These are phyloP conservation scores for Temnothorax nylanderi DNA, from an alignment of 1,140 invertebrate species.

Conservation along the genomic window DNA sequence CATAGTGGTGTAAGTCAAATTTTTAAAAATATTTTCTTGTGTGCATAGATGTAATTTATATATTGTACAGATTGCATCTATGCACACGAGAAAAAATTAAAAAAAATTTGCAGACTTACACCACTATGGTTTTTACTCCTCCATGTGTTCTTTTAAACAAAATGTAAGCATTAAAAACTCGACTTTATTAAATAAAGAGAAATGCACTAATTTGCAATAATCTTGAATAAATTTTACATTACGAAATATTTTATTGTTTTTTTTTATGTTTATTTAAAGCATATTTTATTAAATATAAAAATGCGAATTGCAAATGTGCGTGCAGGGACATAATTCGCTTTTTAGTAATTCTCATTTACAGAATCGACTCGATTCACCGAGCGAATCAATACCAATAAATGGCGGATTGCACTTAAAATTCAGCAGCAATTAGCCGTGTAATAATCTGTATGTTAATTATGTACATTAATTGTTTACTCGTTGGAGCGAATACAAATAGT, in stretches of 20 bases:
- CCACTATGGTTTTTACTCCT: no score
- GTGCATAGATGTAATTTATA: no score
- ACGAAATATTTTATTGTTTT: not conserved
- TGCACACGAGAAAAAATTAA: no score
- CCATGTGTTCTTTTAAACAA: not conserved
- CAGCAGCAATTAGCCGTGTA: slow-evolving; percentile 44
- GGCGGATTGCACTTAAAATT: slow-evolving; percentile 50
- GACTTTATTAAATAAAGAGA: not conserved
- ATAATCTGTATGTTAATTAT: slow-evolving; percentile 58
- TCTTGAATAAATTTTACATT: not conserved
- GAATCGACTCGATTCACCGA: slow-evolving; percentile 22
- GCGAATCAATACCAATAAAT: slow-evolving; percentile 46
- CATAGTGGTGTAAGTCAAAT: no score
- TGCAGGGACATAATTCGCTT: not conserved
- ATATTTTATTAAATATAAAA: slow-evolving; percentile 22
- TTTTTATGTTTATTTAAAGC: not conserved
- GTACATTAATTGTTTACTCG: slow-evolving; percentile 55
- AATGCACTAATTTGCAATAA: not conserved
- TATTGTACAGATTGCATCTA: no score
- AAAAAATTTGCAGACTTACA: no score
- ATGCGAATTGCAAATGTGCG: slow-evolving; percentile 4
- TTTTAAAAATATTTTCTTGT: no score
- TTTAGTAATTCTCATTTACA: slow-evolving; percentile 22
- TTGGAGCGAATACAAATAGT: slow-evolving; percentile 37
- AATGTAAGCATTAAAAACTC: not conserved